Percentiles rank a stretch among this genome's conserved stretches.
Evolutionary conservation across 2,113 vertebrate genomes (phyloP).

Genomic region (Taurulus bubalis): DNA sequence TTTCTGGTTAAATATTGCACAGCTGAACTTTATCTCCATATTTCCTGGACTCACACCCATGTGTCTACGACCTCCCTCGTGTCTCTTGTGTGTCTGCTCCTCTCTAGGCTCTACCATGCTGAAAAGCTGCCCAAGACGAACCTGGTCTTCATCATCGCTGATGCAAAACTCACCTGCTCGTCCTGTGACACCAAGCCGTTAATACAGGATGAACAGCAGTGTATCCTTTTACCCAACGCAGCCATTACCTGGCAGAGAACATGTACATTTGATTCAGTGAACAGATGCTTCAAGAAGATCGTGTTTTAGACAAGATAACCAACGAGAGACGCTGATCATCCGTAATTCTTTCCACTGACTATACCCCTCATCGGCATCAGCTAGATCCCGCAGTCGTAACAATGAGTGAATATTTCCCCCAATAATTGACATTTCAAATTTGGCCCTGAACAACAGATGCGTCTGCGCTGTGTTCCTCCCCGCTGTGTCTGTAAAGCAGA

Average conservation of each 20-base stretch:
- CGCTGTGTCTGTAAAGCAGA: conserved; percentile 64
- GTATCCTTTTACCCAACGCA: conserved; percentile 87
- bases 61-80: conserved; percentile 53
- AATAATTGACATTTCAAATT: conserved; percentile 28
- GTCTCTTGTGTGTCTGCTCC: conserved; percentile 50
- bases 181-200: conserved; percentile 86
- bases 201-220: conserved; percentile 92
- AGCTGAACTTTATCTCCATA: conserved; percentile 41
- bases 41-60: conserved; percentile 54
- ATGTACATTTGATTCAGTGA: background rate
- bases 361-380: conserved; percentile 1
- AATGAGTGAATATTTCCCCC: conserved; percentile 1
- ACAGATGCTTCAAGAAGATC: conserved; percentile 40
- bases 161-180: conserved; percentile 87
- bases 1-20: conserved; percentile 43
- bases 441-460: background rate
- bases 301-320: conserved; percentile 18
- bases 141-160: conserved; percentile 93
- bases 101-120: conserved; percentile 90
- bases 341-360: background rate
- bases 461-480: background rate
- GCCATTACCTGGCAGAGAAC: conserved; percentile 18
- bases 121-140: conserved; percentile 96
- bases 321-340: background rate
- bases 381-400: background rate